These are phyloP conservation scores for Macaca fascicularis DNA, from an alignment of 2,113 vertebrate species.

Conservation along the genomic window T2T-MFA8v1.1 NC_088386.1:96087001-96087500, in stretches of 20 bases:
- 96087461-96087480: constrained; percentile 77
- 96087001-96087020: constrained; percentile 85
- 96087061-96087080: constrained; percentile 75
- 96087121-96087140: constrained; percentile 73
- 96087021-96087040: constrained; percentile 84
- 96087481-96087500: constrained; percentile 76
- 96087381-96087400: constrained; percentile 76
- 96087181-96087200: constrained; percentile 82
- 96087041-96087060: constrained; percentile 83
- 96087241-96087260: constrained; percentile 86
- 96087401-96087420: constrained; percentile 81
- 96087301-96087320: constrained; percentile 73
- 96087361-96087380: constrained; percentile 76
- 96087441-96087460: constrained; percentile 81
- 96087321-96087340: constrained; percentile 81
- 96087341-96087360: constrained; percentile 80
- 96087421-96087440: constrained; percentile 78
- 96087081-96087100: constrained; percentile 77
- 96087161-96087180: constrained; percentile 74
- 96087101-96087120: constrained; percentile 73
- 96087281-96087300: constrained; percentile 57
- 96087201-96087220: constrained; percentile 85
- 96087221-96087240: constrained; percentile 83
- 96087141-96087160: constrained; percentile 75
- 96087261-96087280: constrained; percentile 84